phyloP scores from a whole-genome alignment of 2,797 vertebrate genomes.

The Eutrigla gurnardus region DNA sequence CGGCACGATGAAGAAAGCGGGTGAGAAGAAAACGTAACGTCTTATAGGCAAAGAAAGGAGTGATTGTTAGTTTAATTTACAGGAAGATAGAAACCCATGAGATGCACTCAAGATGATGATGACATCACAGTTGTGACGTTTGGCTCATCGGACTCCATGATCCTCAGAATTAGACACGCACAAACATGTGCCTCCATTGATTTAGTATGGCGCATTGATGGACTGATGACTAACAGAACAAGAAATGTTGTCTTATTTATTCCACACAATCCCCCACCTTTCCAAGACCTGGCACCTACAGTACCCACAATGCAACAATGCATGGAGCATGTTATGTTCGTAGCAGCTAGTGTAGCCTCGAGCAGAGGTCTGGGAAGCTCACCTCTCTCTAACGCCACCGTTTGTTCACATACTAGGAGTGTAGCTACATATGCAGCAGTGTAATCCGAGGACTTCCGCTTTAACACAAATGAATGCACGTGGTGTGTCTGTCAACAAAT shows the following conservation, averaged over 20 bases:
- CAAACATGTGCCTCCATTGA: neutral
- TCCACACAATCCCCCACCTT: too few relatives aligned
- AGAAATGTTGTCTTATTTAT: neutral
- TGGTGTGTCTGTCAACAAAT: neutral
- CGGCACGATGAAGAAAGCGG: neutral
- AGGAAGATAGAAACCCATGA: slow-evolving; percentile 20
- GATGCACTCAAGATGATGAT: neutral
- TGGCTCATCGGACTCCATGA: neutral
- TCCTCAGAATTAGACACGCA: neutral
- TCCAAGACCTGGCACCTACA: too few relatives aligned
- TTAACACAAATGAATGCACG: neutral
- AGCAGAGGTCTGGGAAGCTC: too few relatives aligned
- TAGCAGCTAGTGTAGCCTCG: too few relatives aligned
- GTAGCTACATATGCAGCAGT: neutral
- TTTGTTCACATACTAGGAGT: too few relatives aligned
- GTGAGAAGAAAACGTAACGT: neutral
- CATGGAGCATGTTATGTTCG: too few relatives aligned
- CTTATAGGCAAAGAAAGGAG: slow-evolving; percentile 6
- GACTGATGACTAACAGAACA: neutral
- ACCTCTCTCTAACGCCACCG: too few relatives aligned
- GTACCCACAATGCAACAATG: too few relatives aligned
- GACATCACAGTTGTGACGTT: neutral
- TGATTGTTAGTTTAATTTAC: slow-evolving; percentile 20
- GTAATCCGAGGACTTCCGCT: neutral
- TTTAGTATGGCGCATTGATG: neutral